These are phyloP conservation scores for Allolobophora icterica DNA, from an alignment of 2,888 invertebrate species.

Conservation along the genomic window DNA sequence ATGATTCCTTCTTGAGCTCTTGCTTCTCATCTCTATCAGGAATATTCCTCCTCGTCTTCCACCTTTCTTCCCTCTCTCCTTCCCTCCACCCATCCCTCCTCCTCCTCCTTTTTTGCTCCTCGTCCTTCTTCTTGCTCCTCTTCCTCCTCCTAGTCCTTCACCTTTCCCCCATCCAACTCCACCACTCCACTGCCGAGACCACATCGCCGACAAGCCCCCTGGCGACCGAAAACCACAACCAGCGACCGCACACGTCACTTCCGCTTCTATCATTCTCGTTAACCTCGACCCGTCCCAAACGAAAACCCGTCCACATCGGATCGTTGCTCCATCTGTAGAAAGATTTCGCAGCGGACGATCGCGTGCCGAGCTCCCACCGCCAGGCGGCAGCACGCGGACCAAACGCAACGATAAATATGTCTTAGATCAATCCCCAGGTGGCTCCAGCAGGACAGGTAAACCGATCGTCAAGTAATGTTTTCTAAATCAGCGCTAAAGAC, in stretches of 20 bases:
- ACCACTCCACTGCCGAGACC: too few species aligned
- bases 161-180: too few species aligned
- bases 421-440: conserved; percentile 7
- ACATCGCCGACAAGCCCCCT: background rate
- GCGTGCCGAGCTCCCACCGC: background rate
- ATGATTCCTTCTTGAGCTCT: background rate
- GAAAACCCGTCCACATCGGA: background rate
- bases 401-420: background rate
- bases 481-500: background rate
- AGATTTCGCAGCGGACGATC: background rate
- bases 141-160: background rate
- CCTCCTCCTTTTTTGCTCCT: background rate
- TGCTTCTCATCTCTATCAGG: background rate
- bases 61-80: background rate
- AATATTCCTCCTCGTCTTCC: conserved; percentile 31
- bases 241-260: background rate
- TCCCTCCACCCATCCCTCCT: background rate
- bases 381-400: background rate
- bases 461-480: background rate
- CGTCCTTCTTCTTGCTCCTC: background rate
- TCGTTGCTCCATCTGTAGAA: background rate
- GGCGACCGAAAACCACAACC: background rate
- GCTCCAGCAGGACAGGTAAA: background rate
- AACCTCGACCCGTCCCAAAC: background rate
- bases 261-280: background rate